Base-by-base conservation (phyloP, 2,797 vertebrate genomes). In the Acrossocheilus fasciatus region DNA sequence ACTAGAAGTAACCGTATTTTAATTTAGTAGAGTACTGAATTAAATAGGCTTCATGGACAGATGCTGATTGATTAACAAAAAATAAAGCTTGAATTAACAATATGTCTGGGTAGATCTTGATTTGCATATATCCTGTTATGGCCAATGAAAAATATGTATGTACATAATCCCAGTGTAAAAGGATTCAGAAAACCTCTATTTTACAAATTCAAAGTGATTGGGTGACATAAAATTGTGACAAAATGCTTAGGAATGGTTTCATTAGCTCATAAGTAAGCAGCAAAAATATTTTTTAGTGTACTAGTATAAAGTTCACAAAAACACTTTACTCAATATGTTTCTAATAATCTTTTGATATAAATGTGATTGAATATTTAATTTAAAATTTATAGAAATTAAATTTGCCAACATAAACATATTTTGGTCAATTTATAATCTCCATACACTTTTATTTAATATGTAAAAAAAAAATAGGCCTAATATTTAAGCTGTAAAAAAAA, bases 81-180 rank as follows among this genome's bases (percentile, higher is more conserved):
- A 78, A 76, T 54, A 76, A 39, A 78, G 12, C 52, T 78, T 78
- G 12, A 43, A 47, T 80, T 64, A 34, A 17, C 41, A 66, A 10
- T 41, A 79, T 80, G 41, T 34, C 59, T 66, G 57, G 1, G 8
- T 43, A 14, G 78, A 34, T 80, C 41, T 66, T 17, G 59, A 66
- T 64, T 47, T 80, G 26, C 78, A 66, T 66, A 66, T 17, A 80
- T 80, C 39, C 59, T 47, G 41, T 20, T 66, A 34, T 66, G 15
- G 6, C 41, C 59, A 30, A 57, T 18, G 15, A 34, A 34, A 43
- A 43, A 45, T 43, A 79, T 80, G 45, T 80, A 64, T 80, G 57
- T 45, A 45, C 9, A 12, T 45, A 62, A 64, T 62, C 23, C 23
- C 6, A 78, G 36, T 26, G 12, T 59, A 59, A 78, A 78, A n/a